Base-by-base conservation (phyloP, 2,797 vertebrate species). In the Euphonia xanthogaster region DNA sequence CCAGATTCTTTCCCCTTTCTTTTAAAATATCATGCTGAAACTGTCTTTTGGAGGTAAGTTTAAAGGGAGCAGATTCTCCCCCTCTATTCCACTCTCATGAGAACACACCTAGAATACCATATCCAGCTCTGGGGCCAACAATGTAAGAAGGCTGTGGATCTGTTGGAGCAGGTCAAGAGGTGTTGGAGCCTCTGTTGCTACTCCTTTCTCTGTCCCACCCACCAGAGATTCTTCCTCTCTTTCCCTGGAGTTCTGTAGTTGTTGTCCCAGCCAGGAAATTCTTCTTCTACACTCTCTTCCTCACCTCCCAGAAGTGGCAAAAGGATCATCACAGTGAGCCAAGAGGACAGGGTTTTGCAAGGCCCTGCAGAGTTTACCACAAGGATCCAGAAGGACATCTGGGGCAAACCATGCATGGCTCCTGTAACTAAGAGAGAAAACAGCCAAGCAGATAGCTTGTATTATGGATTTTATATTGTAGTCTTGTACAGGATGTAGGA, bases 301-400 rank as follows among this genome's bases (percentile, higher is more conserved):
- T 75, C 1, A 0, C 30, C 31, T 28, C 42, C 44, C 45, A 63
- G 70, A 55, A 54, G 19, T 4, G 28, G n/a, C 15, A 48, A 57
- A 63, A 63, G 11, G 35, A 67, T 40, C 60, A 48, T 25, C 39
- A 23, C 1, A 1, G 28, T 11, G 16, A 84, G 16, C 24, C 44
- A 57, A 75, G 45, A 20, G 62, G 15, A 44, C 30, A 28, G 7
- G 18, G 19, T 44, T 58, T 83, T 28, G 2, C 39, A 35, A 42
- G 18, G 35, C 27, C 15, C 37, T 21, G 5, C 2, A 15, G 24
- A 0, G 0, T 33, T 75, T 48, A 30, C 35, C 19, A 15, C 5
- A 14, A 30, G 11, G 16, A 67, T 47, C 25, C 60, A 66, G 48
- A 58, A 81, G 6, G 25, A 51, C 1, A 1, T 44, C 48, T 48